Evolutionary conservation across 2,888 invertebrate genomes (phyloP), one percentile per base, ranked within the genome.

Genomic region (Protodeltote pygarga): DNA sequence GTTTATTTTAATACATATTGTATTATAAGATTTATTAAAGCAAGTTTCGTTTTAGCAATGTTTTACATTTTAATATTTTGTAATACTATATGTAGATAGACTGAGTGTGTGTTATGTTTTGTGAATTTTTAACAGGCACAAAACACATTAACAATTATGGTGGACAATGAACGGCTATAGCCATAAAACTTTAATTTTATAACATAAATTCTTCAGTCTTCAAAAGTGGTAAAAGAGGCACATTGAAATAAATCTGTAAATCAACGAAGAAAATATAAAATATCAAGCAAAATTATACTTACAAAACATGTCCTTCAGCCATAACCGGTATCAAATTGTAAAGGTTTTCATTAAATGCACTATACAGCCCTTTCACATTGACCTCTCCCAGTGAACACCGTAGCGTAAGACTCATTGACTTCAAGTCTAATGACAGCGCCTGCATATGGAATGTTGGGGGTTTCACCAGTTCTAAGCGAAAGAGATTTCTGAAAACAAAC

Each of bases 271-370:
- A n/a, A n/a, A n/a, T n/a, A n/a, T n/a, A n/a, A n/a, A n/a, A n/a
- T n/a, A n/a, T n/a, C n/a, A n/a, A n/a, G n/a, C n/a, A n/a, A 24
- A 17, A 33, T 2, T 11, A 25, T 50, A 88, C 92, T 91, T 65
- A 92, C 92, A 91, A 55, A 49, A 91, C 79, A 84, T 92, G 92
- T 6, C 92, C 92, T 59, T 92, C 92, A 5, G 90, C 85, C 75
- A 91, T 79, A 0, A 91, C 89, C 2, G 92, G 92, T 58, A 91
- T 86, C 23, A 92, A 77, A 61, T 91, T 91, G 55, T 88, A 91
- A 2, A 92, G 79, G 70, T 91, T 91, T 42, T 92, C 92, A 73
- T 91, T 92, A 59, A 87, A 90, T 27, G 92, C 91, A 72, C 89
- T 87, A 61, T 91, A 92, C 15, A 90, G 71, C 5, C 91, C 92